Base-by-base conservation (phyloP, 2,888 invertebrate genomes). In the Calliscelio sp. region DNA sequence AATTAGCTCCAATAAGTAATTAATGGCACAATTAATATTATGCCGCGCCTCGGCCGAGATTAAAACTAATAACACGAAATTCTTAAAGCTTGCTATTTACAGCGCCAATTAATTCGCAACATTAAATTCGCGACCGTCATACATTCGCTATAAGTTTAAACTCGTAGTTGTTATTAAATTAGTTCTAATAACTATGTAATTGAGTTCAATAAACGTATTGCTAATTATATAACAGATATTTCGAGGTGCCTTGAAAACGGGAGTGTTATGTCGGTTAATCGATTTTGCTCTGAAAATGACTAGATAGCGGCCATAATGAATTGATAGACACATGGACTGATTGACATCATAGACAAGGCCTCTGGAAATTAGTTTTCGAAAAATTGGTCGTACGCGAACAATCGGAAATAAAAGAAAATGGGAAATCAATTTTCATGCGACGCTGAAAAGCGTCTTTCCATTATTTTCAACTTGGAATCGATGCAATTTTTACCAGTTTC, bases 281-380 rank as follows among this genome's bases (percentile, higher is more conserved):
- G 81, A 81, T 75, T 81, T 70, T 65, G 70, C 68, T 55, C 11
- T 32, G 70, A 75, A 81, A 81, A 75, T 77, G 75, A 77, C 71
- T 71, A 70, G 75, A 75, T 77, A 81, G 61, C 61, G 24, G 57
- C 65, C 49, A 70, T 71, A 81, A 75, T 81, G 70, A 81, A 70
- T 81, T 75, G 65, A 81, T 75, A 71, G 75, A 80, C 81, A 24
- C 71, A 24, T 24, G 38, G 75, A n/a, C 46, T 77, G 81, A 81
- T 75, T 81, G 81, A 81, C 75, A 75, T 75, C 63, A 49, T 24
- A 49, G 70, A 44, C 55, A 38, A 63, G 68, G 68, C 70, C 55
- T 55, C 49, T 49, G 68, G 53, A 74, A 68, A 74, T 81, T 70
- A 75, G 81, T 70, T 81, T 75, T 75, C 57, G 44, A 66, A 61